phyloP scores from a whole-genome alignment of 2,113 vertebrate genomes.

The Melanocharis versteri region DNA sequence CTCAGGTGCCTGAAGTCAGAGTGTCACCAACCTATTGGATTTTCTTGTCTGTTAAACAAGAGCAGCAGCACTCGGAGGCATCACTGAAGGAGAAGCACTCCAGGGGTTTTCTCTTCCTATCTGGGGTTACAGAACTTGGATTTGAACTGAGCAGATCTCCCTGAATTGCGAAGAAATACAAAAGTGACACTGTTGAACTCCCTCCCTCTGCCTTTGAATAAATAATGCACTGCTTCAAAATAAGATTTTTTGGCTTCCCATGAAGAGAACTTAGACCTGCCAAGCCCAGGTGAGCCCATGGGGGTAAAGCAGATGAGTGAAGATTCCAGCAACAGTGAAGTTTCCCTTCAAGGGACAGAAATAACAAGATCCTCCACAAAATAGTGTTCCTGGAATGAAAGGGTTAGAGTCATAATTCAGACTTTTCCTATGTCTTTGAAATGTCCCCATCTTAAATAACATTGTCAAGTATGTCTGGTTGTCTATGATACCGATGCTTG shows the following conservation, averaged over 20 bases:
- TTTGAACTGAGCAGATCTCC: neutral
- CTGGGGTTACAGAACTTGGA: neutral
- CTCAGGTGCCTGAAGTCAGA: neutral
- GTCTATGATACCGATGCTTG: neutral
- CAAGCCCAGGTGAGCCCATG: neutral
- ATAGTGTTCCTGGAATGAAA: neutral
- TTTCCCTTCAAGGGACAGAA: neutral
- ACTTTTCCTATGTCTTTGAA: neutral
- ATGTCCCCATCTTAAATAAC: neutral
- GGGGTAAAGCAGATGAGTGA: neutral
- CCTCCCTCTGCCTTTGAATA: neutral
- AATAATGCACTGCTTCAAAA: neutral
- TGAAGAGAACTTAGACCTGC: neutral
- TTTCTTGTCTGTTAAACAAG: neutral
- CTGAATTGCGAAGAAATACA: neutral
- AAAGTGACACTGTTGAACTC: neutral
- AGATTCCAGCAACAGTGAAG: neutral
- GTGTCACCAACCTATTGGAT: neutral
- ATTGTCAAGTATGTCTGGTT: neutral
- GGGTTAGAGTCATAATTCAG: neutral
- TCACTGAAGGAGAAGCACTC: neutral
- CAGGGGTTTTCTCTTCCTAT: neutral
- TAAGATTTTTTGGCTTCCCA: neutral
- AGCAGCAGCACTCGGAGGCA: neutral
- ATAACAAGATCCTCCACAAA: neutral